These are phyloP conservation scores for Leuciscus waleckii DNA, from an alignment of 2,797 vertebrate species.

Conservation along the genomic window DNA sequence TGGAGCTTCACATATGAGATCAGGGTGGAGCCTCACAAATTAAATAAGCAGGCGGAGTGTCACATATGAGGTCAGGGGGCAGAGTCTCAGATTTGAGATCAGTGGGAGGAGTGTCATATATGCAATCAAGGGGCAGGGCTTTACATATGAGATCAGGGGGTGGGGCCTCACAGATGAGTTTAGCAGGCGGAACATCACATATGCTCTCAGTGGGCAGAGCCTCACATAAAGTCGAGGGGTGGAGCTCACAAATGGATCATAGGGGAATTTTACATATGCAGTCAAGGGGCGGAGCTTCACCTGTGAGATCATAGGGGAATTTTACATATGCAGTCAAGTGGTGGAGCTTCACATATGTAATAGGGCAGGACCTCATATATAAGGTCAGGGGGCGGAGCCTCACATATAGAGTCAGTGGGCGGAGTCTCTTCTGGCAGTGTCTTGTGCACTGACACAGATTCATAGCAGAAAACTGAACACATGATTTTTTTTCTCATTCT, in stretches of 20 bases:
- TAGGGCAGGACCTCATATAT: background rate
- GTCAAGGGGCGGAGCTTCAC: background rate
- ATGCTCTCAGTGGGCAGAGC: no score
- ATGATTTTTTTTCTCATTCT: background rate
- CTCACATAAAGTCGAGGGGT: no score
- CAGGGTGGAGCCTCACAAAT: background rate
- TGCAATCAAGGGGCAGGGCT: background rate
- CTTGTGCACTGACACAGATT: background rate
- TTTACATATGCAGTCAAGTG: background rate
- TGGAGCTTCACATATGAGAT: background rate
- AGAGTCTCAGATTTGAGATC: background rate
- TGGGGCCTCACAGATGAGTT: background rate
- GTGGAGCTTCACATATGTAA: background rate
- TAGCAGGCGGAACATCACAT: no score
- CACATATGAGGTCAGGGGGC: background rate
- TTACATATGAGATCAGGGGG: background rate
- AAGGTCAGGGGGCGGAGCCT: background rate
- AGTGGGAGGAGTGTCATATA: background rate
- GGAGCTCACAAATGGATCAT: background rate
- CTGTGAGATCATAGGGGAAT: fast-evolving
- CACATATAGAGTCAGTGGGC: background rate
- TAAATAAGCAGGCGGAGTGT: background rate
- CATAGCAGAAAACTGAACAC: background rate
- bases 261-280: fast-evolving
- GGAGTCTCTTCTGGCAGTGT: background rate